Conservation (phyloP, 2,113 vertebrate genomes). For the Apistogramma diplotaenia region DNA sequence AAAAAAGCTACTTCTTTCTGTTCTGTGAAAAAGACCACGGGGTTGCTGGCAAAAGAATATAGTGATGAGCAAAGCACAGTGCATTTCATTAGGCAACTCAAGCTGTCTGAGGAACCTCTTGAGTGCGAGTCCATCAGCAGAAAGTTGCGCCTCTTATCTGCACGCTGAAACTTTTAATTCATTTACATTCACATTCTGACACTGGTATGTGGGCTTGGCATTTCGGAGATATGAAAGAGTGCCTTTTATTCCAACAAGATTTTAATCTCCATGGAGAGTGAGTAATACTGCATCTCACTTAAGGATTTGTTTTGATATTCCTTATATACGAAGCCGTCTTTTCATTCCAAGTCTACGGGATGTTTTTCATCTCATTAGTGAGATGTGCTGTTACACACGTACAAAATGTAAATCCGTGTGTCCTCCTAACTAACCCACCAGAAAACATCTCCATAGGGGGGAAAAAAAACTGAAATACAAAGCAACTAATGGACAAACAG, state of each 20-base stretch:
- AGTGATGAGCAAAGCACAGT: slow-evolving; percentile 20
- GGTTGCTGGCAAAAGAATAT: slow-evolving; percentile 10
- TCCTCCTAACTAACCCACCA: not conserved
- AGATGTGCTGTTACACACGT: not conserved
- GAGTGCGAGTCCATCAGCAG: slow-evolving; percentile 48
- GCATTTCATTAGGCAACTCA: slow-evolving; percentile 40
- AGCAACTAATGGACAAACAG: not conserved
- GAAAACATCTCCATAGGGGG: not conserved
- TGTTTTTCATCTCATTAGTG: not conserved
- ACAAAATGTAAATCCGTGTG: not conserved
- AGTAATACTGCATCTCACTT: slow-evolving; percentile 18
- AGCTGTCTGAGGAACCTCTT: slow-evolving; percentile 24
- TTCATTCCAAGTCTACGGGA: not conserved
- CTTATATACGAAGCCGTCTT: not conserved
- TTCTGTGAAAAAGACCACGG: not conserved
- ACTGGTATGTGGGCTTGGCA: slow-evolving; percentile 37
- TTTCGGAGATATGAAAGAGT: slow-evolving; percentile 26
- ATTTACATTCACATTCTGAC: slow-evolving; percentile 43
- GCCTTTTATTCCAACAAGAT: slow-evolving; percentile 22
- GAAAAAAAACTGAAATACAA: not conserved
- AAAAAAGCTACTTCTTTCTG: slow-evolving; percentile 5
- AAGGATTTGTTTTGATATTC: slow-evolving; percentile 26
- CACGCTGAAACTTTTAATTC: slow-evolving; percentile 36
- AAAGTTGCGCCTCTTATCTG: slow-evolving; percentile 15
- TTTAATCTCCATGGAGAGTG: slow-evolving; percentile 10